phyloP scores from a whole-genome alignment of 2,888 invertebrate genomes.

The Drosophila fulvimacula region DNA sequence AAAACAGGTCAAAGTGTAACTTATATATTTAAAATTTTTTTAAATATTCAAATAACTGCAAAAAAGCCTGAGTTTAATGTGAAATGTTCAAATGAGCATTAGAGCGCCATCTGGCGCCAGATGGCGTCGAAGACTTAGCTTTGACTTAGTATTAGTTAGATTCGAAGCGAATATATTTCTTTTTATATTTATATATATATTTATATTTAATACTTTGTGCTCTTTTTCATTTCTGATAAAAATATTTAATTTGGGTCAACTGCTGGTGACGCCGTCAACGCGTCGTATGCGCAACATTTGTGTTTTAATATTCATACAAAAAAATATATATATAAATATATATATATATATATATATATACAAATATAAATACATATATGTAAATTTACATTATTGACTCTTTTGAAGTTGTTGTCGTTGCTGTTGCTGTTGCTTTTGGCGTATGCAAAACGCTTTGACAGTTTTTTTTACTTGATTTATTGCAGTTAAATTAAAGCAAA shows the following conservation, averaged over 20 bases:
- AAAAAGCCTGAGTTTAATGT: neutral
- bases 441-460: neutral
- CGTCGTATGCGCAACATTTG: conserved; percentile 67
- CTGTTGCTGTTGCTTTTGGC: neutral
- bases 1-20: neutral
- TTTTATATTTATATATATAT: neutral
- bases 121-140: neutral
- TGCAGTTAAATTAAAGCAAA: neutral
- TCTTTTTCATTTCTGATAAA: conserved; percentile 1
- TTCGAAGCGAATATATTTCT: neutral
- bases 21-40: too few relatives aligned
- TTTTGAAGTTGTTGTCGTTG: conserved; percentile 9
- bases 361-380: neutral
- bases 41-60: neutral
- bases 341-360: neutral
- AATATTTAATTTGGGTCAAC: conserved; percentile 46
- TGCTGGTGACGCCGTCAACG: conserved; percentile 27
- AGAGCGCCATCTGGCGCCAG: conserved; percentile 5
- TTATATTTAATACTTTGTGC: neutral
- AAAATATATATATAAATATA: neutral
- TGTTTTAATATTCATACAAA: conserved; percentile 32
- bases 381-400: conserved; percentile 7
- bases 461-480: neutral
- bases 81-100: neutral
- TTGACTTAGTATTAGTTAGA: neutral